These are phyloP conservation scores for Acipenser ruthenus DNA, from an alignment of 2,797 vertebrate species.

Conservation along the genomic window DNA sequence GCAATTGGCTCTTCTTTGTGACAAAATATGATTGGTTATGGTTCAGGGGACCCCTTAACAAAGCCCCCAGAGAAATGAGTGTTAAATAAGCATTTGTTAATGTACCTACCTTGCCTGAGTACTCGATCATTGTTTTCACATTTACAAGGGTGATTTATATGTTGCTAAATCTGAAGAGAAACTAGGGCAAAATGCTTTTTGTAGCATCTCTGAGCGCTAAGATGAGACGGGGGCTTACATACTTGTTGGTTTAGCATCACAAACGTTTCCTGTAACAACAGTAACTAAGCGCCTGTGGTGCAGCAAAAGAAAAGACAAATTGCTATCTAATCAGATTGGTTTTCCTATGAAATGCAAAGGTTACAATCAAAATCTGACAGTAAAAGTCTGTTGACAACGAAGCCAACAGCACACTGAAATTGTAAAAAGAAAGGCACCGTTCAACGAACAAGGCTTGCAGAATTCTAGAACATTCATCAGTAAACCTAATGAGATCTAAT, in stretches of 20 bases:
- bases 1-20: slow-evolving; percentile 21
- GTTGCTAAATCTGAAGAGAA: slow-evolving; percentile 22
- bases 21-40: slow-evolving; percentile 10
- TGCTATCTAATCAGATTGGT: neutral
- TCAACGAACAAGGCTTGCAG: too few species aligned
- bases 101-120: slow-evolving; percentile 6
- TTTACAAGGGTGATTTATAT: slow-evolving; percentile 20
- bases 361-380: neutral
- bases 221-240: too few species aligned
- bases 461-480: too few species aligned
- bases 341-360: neutral
- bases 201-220: neutral
- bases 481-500: too few species aligned
- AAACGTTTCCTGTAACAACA: neutral
- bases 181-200: slow-evolving; percentile 14
- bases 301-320: neutral
- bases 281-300: neutral
- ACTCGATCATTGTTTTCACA: slow-evolving; percentile 11
- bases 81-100: slow-evolving; percentile 20
- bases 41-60: slow-evolving; percentile 4
- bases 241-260: neutral
- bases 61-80: slow-evolving; percentile 16
- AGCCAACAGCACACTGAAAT: neutral
- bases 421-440: neutral
- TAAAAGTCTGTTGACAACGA: neutral